A percentile compares a stretch with the other conserved stretches of the same genome.
Evolutionary conservation across 2,113 vertebrate species (phyloP).

Genomic region (Chiloscyllium plagiosum): DNA sequence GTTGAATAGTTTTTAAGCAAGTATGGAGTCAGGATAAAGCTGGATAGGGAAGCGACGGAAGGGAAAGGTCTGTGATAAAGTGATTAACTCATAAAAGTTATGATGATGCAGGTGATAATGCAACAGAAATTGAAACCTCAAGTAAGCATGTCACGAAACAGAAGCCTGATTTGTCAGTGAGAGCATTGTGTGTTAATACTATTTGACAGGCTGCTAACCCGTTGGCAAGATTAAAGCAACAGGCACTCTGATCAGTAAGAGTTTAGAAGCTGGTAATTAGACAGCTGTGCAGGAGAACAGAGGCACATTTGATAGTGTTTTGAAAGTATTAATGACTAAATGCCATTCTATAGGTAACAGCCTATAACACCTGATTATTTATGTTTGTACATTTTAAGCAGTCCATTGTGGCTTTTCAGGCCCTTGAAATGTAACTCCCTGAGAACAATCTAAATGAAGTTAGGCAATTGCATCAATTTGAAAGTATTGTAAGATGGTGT

Average conservation of each 20-base stretch:
- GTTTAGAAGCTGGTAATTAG: not conserved
- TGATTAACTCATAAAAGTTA: not conserved
- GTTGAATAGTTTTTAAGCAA: not conserved
- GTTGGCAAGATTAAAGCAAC: not conserved
- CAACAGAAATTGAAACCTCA: not conserved
- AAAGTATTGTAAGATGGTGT: not conserved
- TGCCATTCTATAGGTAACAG: not conserved
- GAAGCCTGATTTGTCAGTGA: not conserved
- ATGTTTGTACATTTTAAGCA: not conserved
- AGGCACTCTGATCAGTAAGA: not conserved
- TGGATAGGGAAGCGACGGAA: not conserved
- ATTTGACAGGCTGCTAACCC: not conserved
- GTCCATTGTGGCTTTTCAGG: not conserved
- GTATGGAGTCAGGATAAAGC: not conserved
- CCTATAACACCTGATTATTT: not conserved
- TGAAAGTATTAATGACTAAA: not conserved
- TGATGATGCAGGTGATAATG: not conserved
- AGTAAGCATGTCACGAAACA: not conserved
- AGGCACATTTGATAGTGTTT: not conserved
- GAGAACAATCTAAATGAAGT: not conserved
- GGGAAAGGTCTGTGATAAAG: not conserved
- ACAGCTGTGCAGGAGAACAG: not conserved
- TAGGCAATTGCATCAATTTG: not conserved
- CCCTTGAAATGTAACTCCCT: not conserved
- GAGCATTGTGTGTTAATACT: not conserved